A percentile compares a stretch with the other conserved stretches of the same genome.
phyloP scores from a whole-genome alignment of 1,140 invertebrate species.

The Dryas iulia region DNA sequence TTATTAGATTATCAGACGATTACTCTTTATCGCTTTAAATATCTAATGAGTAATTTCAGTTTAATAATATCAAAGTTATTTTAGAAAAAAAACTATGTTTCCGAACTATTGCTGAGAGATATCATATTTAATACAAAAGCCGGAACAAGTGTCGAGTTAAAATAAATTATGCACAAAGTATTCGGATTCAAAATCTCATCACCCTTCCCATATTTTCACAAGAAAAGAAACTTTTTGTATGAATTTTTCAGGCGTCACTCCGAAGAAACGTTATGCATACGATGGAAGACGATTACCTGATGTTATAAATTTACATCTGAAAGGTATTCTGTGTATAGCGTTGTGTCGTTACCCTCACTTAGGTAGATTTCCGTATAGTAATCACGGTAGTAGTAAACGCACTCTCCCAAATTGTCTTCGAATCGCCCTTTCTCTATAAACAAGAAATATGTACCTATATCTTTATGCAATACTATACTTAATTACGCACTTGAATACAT shows the following conservation, averaged over 20 bases:
- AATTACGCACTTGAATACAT: not conserved
- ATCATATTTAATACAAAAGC: no score
- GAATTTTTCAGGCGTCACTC: conserved; percentile 50
- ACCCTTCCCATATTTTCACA: not conserved
- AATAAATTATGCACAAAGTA: no score
- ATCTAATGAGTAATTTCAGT: no score
- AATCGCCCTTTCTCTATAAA: not conserved
- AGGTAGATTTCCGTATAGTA: not conserved
- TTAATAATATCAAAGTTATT: no score
- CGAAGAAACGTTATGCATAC: conserved; percentile 64
- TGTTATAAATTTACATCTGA: conserved; percentile 71
- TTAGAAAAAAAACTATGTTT: no score
- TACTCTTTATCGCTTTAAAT: no score
- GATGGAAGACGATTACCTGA: conserved; percentile 68
- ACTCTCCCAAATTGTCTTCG: not conserved
- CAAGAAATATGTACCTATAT: not conserved
- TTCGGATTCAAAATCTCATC: not conserved
- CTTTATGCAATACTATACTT: not conserved
- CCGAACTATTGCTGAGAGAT: not conserved
- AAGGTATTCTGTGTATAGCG: conserved; percentile 50
- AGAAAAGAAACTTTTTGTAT: conserved; percentile 9
- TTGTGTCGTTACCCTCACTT: not conserved
- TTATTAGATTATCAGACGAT: no score
- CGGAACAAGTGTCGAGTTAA: no score
- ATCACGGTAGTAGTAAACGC: conserved; percentile 7